Evolutionary conservation across 1,140 invertebrate species (phyloP).

Genomic region (Aradophagus sp.): DNA sequence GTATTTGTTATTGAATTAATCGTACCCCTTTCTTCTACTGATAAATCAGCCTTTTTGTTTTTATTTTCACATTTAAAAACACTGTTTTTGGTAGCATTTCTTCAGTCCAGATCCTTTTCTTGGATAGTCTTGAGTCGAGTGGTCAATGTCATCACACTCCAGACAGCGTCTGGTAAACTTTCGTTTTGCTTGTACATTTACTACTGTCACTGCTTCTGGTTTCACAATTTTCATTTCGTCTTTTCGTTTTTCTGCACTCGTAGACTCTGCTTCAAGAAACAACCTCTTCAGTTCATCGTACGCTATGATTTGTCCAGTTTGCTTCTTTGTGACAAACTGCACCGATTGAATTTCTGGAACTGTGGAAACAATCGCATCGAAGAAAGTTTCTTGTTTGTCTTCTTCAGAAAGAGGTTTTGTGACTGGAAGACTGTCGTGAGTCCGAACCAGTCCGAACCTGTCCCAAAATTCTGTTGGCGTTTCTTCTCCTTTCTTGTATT

Average conservation of each 20-base stretch:
- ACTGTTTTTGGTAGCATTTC: background rate
- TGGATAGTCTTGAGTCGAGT: background rate
- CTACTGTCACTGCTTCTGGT: background rate
- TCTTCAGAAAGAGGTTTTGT: conserved; percentile 2
- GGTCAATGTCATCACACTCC: background rate
- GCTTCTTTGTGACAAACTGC: conserved; percentile 1
- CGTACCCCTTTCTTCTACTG: too few species aligned
- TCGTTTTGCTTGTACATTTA: background rate
- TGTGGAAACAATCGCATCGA: background rate
- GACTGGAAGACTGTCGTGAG: conserved; percentile 2
- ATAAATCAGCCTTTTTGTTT: too few species aligned
- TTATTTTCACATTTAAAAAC: too few species aligned
- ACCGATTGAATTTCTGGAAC: conserved; percentile 2
- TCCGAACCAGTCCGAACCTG: background rate
- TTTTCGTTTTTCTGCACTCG: background rate
- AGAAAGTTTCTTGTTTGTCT: conserved; percentile 6
- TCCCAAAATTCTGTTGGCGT: background rate
- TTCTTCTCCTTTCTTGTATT: conserved; percentile 2
- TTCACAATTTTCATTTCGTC: background rate
- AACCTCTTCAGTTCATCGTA: conserved; percentile 5
- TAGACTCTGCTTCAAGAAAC: conserved; percentile 1
- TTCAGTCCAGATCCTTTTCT: background rate
- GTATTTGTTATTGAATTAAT: too few species aligned
- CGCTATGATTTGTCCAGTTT: background rate
- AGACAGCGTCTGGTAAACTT: background rate